Conservation (phyloP, 2,888 invertebrate species). For the Cremastobaeus sp. region DNA sequence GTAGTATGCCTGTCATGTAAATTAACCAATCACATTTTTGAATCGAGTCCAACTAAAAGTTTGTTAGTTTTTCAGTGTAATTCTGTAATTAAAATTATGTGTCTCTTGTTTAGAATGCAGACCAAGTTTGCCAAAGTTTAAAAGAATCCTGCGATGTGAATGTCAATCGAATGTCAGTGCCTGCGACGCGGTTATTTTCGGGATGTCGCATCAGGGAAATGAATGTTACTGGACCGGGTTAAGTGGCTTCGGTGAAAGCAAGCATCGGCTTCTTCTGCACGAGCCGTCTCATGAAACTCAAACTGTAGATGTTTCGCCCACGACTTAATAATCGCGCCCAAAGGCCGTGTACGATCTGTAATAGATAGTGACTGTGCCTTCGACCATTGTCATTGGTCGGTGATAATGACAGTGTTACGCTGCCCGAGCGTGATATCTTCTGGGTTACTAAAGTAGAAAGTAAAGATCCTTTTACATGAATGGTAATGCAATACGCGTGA, state of each 20-base stretch:
- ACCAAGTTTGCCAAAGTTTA: too few relatives aligned
- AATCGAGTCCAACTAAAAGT: too few relatives aligned
- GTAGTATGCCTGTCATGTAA: too few relatives aligned
- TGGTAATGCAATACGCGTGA: slow-evolving; percentile 20
- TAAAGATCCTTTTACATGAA: slow-evolving; percentile 5
- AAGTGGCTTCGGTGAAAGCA: slow-evolving; percentile 77
- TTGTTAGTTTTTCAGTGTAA: too few relatives aligned
- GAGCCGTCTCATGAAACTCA: slow-evolving; percentile 67
- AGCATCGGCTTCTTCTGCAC: slow-evolving; percentile 68
- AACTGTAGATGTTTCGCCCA: slow-evolving; percentile 41
- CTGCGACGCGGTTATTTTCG: slow-evolving; percentile 33
- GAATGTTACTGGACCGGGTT: slow-evolving; percentile 78
- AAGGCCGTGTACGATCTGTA: slow-evolving; percentile 18
- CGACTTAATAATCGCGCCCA: slow-evolving; percentile 37
- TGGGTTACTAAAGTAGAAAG: slow-evolving; percentile 12
- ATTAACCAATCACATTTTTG: too few relatives aligned
- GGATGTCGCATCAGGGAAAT: slow-evolving; percentile 72
- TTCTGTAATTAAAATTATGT: too few relatives aligned
- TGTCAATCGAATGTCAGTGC: slow-evolving; percentile 30
- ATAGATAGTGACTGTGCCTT: slow-evolving; percentile 19
- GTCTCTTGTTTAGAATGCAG: too few relatives aligned
- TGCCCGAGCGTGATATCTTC: background rate
- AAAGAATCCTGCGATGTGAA: too few relatives aligned
- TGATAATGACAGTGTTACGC: slow-evolving; percentile 15
- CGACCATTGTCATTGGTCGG: slow-evolving; percentile 13